Base-by-base conservation (phyloP, 2,888 invertebrate genomes). In the Eilema caniola region DNA sequence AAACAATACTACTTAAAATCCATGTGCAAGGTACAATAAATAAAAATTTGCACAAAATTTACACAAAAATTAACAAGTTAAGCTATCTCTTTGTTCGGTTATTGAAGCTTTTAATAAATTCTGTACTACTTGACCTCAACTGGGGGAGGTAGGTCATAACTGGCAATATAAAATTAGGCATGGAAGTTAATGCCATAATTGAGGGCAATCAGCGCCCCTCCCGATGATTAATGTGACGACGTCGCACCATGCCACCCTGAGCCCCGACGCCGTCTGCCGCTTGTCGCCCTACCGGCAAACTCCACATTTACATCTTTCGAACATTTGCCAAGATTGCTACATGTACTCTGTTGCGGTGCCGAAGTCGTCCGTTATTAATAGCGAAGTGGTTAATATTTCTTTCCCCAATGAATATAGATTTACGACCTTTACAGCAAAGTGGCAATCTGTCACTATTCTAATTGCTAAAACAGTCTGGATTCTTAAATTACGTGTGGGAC, bases 141-240 rank as follows among this genome's bases (percentile, higher is more conserved):
- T 33, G 8, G 79, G 82, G 81, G 71, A 77, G 75, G 67, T 75
- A 85, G 84, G 85, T 85, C 84, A 85, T 85, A 84, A 84, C 83
- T 84, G 82, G 85, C 86, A 85, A 85, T 86, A 88, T 88, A 90
- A 92, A 94, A 94, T 94, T 92, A 93, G 91, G 88, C 90, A 91
- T 90, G 90, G 91, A 92, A 93, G 91, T 92, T 94, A 95, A 95
- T 93, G 90, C 93, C 89, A 90, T 94, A 95, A 95, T 94, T 92
- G 94, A 86, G 88, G 92, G 92, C 92, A 94, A 93, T 94, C 93
- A 90, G 90, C 90, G 84, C 91, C 91, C 92, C 92, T 87, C 89
- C 87, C 85, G 87, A 94, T 95, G 94, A 94, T 92, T 93, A 91
- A 93, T 93, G 88, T 84, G 77, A 72, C 73, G 77, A 66, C 60